These are phyloP conservation scores for Acrobasis consociella DNA, from an alignment of 2,888 invertebrate genomes.

Conservation along the genomic window DNA sequence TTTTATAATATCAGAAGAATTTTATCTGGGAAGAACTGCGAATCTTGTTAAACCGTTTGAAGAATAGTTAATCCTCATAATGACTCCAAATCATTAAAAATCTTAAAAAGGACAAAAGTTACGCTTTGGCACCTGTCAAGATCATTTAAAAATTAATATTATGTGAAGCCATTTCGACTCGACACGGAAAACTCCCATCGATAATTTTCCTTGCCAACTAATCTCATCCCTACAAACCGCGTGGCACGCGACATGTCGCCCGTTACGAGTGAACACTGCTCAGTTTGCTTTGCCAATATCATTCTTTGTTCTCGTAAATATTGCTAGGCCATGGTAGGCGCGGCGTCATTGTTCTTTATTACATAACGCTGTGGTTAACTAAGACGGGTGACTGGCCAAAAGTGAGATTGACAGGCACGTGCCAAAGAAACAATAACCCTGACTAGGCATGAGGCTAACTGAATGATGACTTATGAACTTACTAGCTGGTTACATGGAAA, in stretches of 20 bases:
- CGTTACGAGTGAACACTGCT: conserved; percentile 15
- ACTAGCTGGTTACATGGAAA: background rate
- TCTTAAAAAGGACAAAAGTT: too few species aligned
- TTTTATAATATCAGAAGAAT: too few species aligned
- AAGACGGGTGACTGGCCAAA: background rate
- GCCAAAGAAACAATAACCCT: too few species aligned
- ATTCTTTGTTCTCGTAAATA: conserved; percentile 18
- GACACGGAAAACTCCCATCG: background rate
- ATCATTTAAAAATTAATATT: too few species aligned
- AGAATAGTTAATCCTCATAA: too few species aligned
- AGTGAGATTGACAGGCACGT: background rate
- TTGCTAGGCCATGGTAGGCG: conserved; percentile 4
- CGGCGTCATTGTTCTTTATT: conserved; percentile 19
- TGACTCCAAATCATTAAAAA: too few species aligned
- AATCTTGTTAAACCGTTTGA: too few species aligned
- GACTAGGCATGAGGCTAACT: too few species aligned
- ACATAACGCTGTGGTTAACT: background rate
- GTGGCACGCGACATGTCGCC: conserved; percentile 19
- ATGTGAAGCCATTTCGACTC: too few species aligned
- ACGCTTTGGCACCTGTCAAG: too few species aligned
- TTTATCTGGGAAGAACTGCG: too few species aligned
- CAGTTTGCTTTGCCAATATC: conserved; percentile 20
- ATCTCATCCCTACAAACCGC: conserved; percentile 1
- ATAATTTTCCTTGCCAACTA: background rate
- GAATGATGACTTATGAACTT: background rate